Base-by-base conservation (phyloP, 2,888 invertebrate genomes). In the Lasioglossum lativentre region DNA sequence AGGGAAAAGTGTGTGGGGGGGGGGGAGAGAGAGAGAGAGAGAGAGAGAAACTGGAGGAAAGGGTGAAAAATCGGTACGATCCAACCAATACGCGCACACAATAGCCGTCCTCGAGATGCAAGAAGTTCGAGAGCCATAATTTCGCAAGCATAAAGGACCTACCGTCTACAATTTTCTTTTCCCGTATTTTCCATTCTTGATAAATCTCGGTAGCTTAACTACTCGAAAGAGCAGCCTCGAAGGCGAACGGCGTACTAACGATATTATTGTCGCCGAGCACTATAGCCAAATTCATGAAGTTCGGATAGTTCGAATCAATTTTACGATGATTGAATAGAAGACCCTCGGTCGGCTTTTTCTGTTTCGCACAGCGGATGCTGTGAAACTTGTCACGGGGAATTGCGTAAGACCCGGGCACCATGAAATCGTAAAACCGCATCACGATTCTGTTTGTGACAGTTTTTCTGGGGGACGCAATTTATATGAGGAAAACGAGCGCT, bases 61-160 rank as follows among this genome's bases (percentile, higher is more conserved):
- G 66, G 34, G 34, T 66, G 66, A 66, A 66, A 82, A 88, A 90
- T 89, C 85, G 86, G 78, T 71, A 74, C 82, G 78, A 90, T 86
- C 86, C 77, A 75, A 82, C 81, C 90, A 88, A 88, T 86, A 86
- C 82, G 76, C 81, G 81, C 68, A 52, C 76, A 90, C 86, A 90
- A 89, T 89, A 66, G 86, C 84, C 84, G 68, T 82, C 80, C 79
- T 78, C 83, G 83, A 86, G 84, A 85, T 83, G 83, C 77, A 88
- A 88, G 79, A 90, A 90, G 84, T 88, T 88, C 75, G 84, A 90
- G 83, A 78, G 80, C 78, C 68, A 79, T 84, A 86, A 90, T 88
- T 89, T 83, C 81, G 75, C 83, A 38, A 19, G 42, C 82, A 88
- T 88, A 88, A 86, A 90, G 86, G 83, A 74, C 38, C 83, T 85